Base-by-base conservation (phyloP, 2,113 vertebrate species). In the Cettia cetti region DNA sequence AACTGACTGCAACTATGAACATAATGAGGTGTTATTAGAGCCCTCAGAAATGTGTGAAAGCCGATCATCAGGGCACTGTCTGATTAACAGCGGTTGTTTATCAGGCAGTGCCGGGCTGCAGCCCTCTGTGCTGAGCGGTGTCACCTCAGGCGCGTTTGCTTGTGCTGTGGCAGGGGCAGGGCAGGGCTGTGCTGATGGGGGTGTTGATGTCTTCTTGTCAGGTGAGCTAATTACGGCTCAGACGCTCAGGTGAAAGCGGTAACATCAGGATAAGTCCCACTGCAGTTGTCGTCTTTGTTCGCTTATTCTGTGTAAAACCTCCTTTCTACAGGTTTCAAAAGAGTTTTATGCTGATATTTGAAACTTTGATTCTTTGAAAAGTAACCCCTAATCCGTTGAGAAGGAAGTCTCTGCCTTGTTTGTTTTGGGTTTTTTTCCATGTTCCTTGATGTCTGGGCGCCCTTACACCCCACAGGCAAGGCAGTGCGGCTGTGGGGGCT, bases 401-500 rank as follows among this genome's bases (percentile, higher is more conserved):
- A 37, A 57, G 57, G 39, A 7, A 17, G 24, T 2, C 10, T 74
- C 19, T 53, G 14, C 11, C 5, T 63, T 68, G 10, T 50, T 20
- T 35, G 33, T 69, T 6, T 11, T 4, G n/a, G n/a, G n/a, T n/a
- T n/a, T 44, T 20, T 22, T 47, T 22, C 45, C 45, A 20, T 17
- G 9, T 40, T 66, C 4, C 5, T 12, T 37, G 47, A 1, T 2
- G 1, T 31, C 20, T 45, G 27, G 26, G 20, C 21, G 7, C 16
- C 10, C 0, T 14, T 4, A 6, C 12, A 13, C 20, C 15, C 33
- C 27, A 4, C 7, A 14, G 9, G 23, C 10, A 2, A 37, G 20
- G 15, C 30, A 23, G 10, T 2, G 7, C 26, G 39, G 13, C 42
- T 44, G 57, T n/a, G 27, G 3, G 13, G 15, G 20, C 37, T 26